A percentile compares a stretch with the other conserved stretches of the same genome.
Conservation (phyloP, 1,140 invertebrate species). For the Pseudomyrmex concolor region DNA sequence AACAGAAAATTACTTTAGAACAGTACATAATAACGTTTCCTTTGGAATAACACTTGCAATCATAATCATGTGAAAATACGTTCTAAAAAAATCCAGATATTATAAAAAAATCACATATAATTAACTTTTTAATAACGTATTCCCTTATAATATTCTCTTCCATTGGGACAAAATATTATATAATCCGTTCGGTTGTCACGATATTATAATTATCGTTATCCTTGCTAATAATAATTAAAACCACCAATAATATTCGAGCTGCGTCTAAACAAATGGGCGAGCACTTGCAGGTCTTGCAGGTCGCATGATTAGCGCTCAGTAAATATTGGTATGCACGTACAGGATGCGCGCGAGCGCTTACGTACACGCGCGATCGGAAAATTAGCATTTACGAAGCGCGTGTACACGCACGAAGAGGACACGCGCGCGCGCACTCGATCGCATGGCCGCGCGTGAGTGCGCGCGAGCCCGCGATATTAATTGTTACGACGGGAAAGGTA, state of each 20-base stretch:
- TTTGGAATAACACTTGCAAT: too few relatives aligned
- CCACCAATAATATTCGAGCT: slow-evolving; percentile 80
- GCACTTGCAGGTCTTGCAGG: slow-evolving; percentile 63
- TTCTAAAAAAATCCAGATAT: too few relatives aligned
- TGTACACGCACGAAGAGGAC: slow-evolving; percentile 21
- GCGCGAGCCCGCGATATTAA: slow-evolving; percentile 77
- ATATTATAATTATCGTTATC: slow-evolving; percentile 65
- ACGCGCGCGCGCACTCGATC: slow-evolving; percentile 7
- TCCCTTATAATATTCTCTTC: too few relatives aligned
- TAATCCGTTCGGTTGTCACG: slow-evolving; percentile 41
- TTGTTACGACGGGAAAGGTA: slow-evolving; percentile 84
- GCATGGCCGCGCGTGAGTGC: background rate
- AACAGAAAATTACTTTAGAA: background rate
- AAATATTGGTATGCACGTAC: slow-evolving; percentile 42
- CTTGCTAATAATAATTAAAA: slow-evolving; percentile 79
- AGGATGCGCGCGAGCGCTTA: slow-evolving; percentile 8
- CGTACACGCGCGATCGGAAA: slow-evolving; percentile 8
- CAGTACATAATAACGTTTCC: too few relatives aligned
- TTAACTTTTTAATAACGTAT: too few relatives aligned
- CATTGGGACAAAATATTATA: too few relatives aligned
- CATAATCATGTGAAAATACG: too few relatives aligned
- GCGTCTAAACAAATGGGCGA: slow-evolving; percentile 81
- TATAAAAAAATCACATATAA: too few relatives aligned
- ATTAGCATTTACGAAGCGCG: slow-evolving; percentile 43
- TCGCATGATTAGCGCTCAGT: slow-evolving; percentile 63